Evolutionary conservation across 1,140 invertebrate genomes (phyloP).

Genomic region (Aporrectodea caliginosa): DNA sequence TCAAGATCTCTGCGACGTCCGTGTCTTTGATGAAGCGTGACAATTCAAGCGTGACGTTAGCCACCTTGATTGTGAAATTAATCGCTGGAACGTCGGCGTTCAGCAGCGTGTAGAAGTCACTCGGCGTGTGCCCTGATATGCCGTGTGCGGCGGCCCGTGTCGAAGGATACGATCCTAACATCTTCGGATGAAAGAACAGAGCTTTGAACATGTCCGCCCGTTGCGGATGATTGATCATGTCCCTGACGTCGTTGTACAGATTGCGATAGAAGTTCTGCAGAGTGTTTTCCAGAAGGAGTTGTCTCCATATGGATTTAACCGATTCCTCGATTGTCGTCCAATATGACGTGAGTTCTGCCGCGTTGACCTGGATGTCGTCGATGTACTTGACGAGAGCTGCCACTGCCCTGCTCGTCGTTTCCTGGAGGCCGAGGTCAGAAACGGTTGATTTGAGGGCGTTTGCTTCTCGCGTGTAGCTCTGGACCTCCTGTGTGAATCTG

Average conservation of each 20-base stretch:
- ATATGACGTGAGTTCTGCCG: background rate
- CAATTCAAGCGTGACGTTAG: background rate
- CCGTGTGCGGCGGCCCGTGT: background rate
- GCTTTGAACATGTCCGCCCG: background rate
- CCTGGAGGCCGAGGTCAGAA: background rate
- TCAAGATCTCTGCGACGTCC: background rate
- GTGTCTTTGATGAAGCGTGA: background rate
- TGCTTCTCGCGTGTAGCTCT: background rate
- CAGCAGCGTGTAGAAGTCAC: constrained; percentile 13
- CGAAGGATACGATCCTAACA: background rate
- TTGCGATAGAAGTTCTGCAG: constrained; percentile 28
- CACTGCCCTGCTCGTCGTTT: background rate
- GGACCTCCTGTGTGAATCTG: constrained; percentile 2
- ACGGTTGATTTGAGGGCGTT: background rate
- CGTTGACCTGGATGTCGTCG: background rate
- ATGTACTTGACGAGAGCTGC: background rate
- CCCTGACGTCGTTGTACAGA: constrained; percentile 25
- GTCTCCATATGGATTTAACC: constrained; percentile 8
- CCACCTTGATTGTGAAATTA: constrained; percentile 6
- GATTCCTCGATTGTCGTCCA: background rate
- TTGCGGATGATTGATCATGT: constrained; percentile 20
- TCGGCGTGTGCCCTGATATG: background rate
- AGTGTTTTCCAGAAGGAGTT: constrained; percentile 13
- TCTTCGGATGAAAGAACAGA: background rate
- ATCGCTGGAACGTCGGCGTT: constrained; percentile 27